Evolutionary conservation across 2,113 vertebrate genomes (phyloP).

Genomic region (Larimichthys crocea): DNA sequence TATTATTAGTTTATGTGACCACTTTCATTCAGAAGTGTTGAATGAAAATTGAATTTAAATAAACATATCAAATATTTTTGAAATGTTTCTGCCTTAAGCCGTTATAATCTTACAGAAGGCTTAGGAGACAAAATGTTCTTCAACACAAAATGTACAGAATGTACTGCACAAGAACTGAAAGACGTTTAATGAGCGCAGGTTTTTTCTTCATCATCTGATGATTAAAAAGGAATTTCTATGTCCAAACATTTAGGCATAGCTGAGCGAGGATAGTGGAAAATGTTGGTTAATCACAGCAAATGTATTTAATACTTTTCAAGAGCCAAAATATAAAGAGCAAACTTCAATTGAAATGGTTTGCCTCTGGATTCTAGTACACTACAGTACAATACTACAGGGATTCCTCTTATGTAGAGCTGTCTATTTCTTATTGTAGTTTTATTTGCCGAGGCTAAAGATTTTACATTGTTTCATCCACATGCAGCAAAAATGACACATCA

Average conservation of each 20-base stretch:
- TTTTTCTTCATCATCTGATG: neutral
- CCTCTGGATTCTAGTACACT: neutral
- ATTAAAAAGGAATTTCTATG: neutral
- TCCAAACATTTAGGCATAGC: neutral
- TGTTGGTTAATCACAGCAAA: neutral
- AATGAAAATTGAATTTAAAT: neutral
- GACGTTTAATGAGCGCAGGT: neutral
- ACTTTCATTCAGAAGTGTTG: neutral
- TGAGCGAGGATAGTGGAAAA: neutral
- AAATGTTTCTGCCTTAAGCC: slow-evolving; percentile 35
- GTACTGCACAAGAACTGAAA: neutral
- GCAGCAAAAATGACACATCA: neutral
- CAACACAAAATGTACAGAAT: neutral
- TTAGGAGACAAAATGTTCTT: slow-evolving; percentile 11
- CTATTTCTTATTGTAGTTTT: neutral
- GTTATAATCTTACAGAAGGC: slow-evolving; percentile 9
- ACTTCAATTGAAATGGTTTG: neutral
- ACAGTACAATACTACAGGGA: neutral
- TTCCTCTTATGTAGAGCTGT: neutral
- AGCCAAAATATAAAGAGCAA: neutral
- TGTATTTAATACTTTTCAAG: neutral
- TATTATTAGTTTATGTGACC: neutral
- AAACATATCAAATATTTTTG: slow-evolving; percentile 8
- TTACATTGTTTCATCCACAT: neutral
- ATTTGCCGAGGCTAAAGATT: neutral